Evolutionary conservation across 1,140 invertebrate genomes (phyloP).

Genomic region (Euschistus heros): DNA sequence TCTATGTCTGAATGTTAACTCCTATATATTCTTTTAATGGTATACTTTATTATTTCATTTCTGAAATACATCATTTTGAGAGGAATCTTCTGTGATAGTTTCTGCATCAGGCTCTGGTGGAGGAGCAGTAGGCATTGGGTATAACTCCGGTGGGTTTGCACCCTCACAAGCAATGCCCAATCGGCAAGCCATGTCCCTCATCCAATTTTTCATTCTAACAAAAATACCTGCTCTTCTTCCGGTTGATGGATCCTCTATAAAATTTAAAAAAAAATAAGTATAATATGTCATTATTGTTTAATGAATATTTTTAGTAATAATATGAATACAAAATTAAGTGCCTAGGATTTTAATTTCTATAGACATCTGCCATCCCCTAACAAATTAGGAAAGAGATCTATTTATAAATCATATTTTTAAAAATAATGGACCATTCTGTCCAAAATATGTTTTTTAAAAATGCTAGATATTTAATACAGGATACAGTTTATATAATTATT

Average conservation of each 20-base stretch:
- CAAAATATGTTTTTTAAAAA: no score
- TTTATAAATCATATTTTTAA: no score
- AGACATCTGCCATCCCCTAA: no score
- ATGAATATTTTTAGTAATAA: no score
- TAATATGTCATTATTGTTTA: background rate
- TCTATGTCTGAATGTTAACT: no score
- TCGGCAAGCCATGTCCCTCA: slow-evolving; percentile 1
- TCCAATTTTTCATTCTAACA: background rate
- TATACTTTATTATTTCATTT: background rate
- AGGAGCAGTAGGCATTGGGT: background rate
- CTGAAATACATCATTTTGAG: background rate
- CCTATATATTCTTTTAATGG: background rate
- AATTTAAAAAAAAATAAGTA: background rate
- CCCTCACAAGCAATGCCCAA: background rate
- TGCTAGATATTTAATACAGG: no score
- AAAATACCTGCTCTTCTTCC: slow-evolving; percentile 1
- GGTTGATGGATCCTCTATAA: slow-evolving; percentile 1
- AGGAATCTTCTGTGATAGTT: background rate
- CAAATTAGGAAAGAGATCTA: no score
- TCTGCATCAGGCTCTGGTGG: background rate
- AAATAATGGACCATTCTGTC: no score
- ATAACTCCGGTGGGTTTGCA: background rate
- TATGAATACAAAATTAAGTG: no score
- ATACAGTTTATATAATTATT: no score
- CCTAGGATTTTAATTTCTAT: no score